phyloP scores from a whole-genome alignment of 2,888 invertebrate genomes.

The Spisula solida region DNA sequence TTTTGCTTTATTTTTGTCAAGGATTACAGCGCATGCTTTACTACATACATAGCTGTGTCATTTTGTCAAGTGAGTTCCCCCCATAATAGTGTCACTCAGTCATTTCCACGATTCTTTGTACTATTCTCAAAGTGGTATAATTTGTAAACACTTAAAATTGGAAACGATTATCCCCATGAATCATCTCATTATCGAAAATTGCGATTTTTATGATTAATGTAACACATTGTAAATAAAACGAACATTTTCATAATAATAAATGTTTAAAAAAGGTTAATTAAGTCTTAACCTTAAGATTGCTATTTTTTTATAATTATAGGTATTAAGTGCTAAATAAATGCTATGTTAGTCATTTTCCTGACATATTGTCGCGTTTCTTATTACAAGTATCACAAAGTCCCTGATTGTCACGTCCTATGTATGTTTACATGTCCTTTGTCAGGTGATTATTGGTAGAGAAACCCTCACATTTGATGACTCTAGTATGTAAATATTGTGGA shows the following conservation, averaged over 20 bases:
- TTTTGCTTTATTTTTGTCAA: not conserved
- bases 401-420: not conserved
- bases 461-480: not conserved
- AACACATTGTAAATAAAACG: not conserved
- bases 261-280: constrained; percentile 33
- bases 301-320: constrained; percentile 34
- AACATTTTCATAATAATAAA: not conserved
- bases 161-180: not conserved
- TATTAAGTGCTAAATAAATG: constrained; percentile 33
- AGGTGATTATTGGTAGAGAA: constrained; percentile 25
- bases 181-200: not conserved
- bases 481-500: constrained; percentile 42
- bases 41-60: not conserved
- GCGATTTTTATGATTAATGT: not conserved
- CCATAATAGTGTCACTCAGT: not conserved
- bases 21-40: not conserved
- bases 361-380: constrained; percentile 22
- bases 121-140: not conserved
- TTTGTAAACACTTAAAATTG: constrained; percentile 4
- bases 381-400: not conserved
- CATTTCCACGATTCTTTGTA: not conserved
- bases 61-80: too few species aligned
- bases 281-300: constrained; percentile 36
- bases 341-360: constrained; percentile 47
- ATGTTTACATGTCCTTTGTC: constrained; percentile 39